Evolutionary conservation across 2,113 vertebrate genomes (phyloP).

Genomic region (Larimichthys polyactis): DNA sequence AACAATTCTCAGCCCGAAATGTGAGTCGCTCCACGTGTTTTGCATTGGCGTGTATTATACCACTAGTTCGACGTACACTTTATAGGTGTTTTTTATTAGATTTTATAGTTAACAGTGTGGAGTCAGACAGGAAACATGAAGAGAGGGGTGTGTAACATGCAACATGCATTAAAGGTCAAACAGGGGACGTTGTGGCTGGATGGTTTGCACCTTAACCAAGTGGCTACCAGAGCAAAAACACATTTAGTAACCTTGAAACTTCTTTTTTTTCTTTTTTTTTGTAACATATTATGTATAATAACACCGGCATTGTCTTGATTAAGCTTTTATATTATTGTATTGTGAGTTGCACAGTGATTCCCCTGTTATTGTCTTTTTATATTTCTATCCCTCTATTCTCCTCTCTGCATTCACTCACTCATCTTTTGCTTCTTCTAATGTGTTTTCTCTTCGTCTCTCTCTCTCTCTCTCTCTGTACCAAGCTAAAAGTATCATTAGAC

Average conservation of each 20-base stretch:
- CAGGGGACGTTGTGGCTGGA: neutral
- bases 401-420: neutral
- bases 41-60: neutral
- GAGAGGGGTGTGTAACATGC: neutral
- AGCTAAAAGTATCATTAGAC: slow-evolving; percentile 61
- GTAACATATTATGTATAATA: neutral
- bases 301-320: neutral
- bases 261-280: no score
- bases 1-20: neutral
- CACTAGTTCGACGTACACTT: neutral
- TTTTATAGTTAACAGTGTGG: neutral
- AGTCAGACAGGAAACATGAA: neutral
- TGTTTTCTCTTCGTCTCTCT: neutral
- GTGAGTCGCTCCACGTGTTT: neutral
- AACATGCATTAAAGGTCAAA: neutral
- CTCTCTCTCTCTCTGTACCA: neutral
- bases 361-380: neutral
- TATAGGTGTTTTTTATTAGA: no score
- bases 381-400: neutral
- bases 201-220: neutral
- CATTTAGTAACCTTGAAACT: no score
- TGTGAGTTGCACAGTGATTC: neutral
- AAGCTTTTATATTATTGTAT: neutral
- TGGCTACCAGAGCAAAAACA: neutral
- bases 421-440: neutral